A percentile compares a stretch with the other conserved stretches of the same genome.
phyloP scores from a whole-genome alignment of 2,797 vertebrate species.

The Betta splendens region DNA sequence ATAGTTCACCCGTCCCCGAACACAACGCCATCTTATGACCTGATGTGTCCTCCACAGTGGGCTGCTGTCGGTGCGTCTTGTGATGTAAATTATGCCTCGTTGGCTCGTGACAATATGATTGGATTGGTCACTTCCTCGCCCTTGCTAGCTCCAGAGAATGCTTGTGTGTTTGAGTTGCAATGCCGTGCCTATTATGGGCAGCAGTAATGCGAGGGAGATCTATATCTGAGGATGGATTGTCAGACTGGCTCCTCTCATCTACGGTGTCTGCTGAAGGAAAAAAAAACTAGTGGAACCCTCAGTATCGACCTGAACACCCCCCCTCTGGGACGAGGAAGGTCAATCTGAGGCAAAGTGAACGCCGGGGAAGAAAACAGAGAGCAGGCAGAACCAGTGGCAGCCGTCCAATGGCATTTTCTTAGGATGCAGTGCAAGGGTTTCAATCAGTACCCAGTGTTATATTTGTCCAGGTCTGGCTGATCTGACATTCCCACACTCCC shows the following conservation, averaged over 20 bases:
- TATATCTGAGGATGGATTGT: constrained; percentile 65
- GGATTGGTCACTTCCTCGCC: constrained; percentile 46
- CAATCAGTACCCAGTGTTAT: not conserved
- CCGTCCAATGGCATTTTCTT: no score
- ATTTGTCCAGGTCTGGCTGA: constrained; percentile 1
- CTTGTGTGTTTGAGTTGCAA: constrained; percentile 52
- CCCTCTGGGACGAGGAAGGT: constrained; percentile 56
- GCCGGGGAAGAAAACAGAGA: constrained; percentile 21
- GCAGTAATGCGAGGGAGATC: constrained; percentile 69
- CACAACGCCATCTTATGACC: constrained; percentile 17
- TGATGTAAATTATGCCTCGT: constrained; percentile 39
- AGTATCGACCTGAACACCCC: constrained; percentile 60
- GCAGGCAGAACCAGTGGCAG: not conserved
- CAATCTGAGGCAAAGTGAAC: constrained; percentile 51
- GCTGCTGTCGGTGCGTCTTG: constrained; percentile 13
- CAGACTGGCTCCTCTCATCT: constrained; percentile 71
- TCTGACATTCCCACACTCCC: constrained; percentile 23
- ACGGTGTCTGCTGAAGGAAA: constrained; percentile 46
- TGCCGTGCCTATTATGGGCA: constrained; percentile 66
- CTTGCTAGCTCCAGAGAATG: constrained; percentile 44
- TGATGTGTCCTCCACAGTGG: not conserved
- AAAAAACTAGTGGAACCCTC: constrained; percentile 57
- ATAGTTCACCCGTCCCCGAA: constrained; percentile 9
- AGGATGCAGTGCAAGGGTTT: no score
- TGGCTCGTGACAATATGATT: constrained; percentile 51